Percentiles rank a stretch among this genome's conserved stretches.
Conservation (phyloP, 2,888 invertebrate genomes). For the Sarcophaga variegata region DNA sequence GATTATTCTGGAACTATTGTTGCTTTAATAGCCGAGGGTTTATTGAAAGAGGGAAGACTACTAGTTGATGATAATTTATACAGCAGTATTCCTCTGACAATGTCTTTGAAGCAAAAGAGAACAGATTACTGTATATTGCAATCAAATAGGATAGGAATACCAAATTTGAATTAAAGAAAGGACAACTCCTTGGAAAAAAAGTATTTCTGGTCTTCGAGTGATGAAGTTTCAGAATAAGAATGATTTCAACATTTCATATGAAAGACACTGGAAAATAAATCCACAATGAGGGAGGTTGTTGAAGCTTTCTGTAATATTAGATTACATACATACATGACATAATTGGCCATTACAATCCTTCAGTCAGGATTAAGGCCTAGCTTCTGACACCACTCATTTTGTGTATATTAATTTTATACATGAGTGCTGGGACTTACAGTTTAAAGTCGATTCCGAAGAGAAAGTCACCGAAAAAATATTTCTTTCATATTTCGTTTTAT, state of each 20-base stretch:
- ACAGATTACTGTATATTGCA: background rate
- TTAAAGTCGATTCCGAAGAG: too few species aligned
- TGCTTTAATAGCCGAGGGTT: background rate
- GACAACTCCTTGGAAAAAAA: background rate
- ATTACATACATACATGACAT: too few species aligned
- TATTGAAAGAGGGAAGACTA: background rate
- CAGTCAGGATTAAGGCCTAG: too few species aligned
- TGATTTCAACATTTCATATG: background rate
- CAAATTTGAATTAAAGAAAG: constrained; percentile 22
- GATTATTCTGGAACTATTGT: background rate
- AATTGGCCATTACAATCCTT: too few species aligned
- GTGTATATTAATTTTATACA: too few species aligned
- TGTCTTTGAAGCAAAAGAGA: background rate
- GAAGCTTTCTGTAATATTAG: too few species aligned
- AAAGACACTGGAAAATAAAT: background rate
- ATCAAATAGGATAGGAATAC: constrained; percentile 21
- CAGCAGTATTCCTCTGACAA: background rate
- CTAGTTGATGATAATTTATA: background rate
- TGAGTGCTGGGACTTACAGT: too few species aligned
- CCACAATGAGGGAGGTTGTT: constrained; percentile 5
- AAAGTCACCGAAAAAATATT: too few species aligned
- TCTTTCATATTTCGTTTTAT: too few species aligned
- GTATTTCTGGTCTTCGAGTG: background rate
- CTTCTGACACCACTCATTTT: too few species aligned
- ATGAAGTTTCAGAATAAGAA: background rate